A percentile compares a stretch with the other conserved stretches of the same genome.
Conservation (phyloP, 2,113 vertebrate species). For the Nannobrachium achirus region DNA sequence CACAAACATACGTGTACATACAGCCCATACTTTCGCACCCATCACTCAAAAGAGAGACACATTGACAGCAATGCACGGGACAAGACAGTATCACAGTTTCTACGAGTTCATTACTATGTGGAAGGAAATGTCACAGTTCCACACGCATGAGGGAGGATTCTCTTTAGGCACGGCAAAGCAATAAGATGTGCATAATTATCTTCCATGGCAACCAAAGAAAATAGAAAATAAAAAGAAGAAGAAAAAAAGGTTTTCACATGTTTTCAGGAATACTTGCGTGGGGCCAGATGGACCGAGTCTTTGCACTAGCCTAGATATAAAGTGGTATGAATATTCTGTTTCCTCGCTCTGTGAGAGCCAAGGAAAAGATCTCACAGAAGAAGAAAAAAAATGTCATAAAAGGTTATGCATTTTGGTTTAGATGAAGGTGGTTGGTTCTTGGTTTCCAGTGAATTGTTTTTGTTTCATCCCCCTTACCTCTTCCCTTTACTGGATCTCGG, state of each 20-base stretch:
- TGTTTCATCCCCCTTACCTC: no score
- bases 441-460: background rate
- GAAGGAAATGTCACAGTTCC: slow-evolving; percentile 65
- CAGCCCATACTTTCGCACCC: background rate
- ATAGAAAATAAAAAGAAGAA: no score
- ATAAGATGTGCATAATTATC: slow-evolving; percentile 52
- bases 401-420: background rate
- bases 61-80: slow-evolving; percentile 67
- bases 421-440: background rate
- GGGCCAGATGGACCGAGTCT: slow-evolving; percentile 51
- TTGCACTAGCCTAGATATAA: slow-evolving; percentile 44
- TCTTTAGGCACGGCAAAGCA: slow-evolving; percentile 73
- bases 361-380: background rate
- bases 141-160: slow-evolving; percentile 53
- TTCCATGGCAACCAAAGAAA: no score
- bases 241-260: slow-evolving; percentile 56
- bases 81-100: slow-evolving; percentile 73
- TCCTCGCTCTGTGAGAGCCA: no score
- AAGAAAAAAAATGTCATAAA: background rate
- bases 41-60: slow-evolving; percentile 42
- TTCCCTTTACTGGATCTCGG: no score
- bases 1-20: slow-evolving; percentile 6
- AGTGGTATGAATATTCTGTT: no score
- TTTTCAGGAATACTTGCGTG: slow-evolving; percentile 37
- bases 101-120: slow-evolving; percentile 61